These are phyloP conservation scores for Phyllostomus hastatus DNA, from an alignment of 2,113 vertebrate genomes.

Conservation along the genomic window DNA sequence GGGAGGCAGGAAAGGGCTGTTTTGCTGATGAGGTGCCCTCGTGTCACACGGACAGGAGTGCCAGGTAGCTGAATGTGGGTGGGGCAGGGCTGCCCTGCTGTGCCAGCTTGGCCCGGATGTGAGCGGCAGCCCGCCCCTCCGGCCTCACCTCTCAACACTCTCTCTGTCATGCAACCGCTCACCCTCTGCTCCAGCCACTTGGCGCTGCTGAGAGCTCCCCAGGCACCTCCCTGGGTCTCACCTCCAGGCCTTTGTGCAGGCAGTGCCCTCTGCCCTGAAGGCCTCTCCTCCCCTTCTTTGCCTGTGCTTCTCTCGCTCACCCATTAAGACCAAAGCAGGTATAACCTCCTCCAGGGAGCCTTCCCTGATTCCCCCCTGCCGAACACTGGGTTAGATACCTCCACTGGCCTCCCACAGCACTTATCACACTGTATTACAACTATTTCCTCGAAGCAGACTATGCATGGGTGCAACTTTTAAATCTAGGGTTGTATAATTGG, in stretches of 20 bases:
- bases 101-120: slow-evolving; percentile 57
- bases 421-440: background rate
- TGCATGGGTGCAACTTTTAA: background rate
- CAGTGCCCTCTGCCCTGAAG: background rate
- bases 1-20: slow-evolving; percentile 64
- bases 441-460: background rate
- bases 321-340: background rate
- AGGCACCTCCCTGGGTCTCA: background rate
- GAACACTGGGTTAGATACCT: background rate
- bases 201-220: background rate
- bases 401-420: background rate
- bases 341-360: background rate
- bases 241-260: background rate
- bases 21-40: slow-evolving; percentile 56
- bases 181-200: background rate
- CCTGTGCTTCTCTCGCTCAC: background rate
- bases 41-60: slow-evolving; percentile 42
- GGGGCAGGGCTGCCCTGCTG: slow-evolving; percentile 17
- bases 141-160: background rate
- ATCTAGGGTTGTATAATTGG: background rate
- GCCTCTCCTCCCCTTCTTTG: background rate
- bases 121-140: background rate
- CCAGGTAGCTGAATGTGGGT: slow-evolving; percentile 42
- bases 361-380: background rate
- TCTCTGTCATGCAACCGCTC: background rate